Percentiles rank a stretch among this genome's conserved stretches.
These are phyloP conservation scores for Eristalis tenax DNA, from an alignment of 2,888 invertebrate genomes.

Conservation along the genomic window DNA sequence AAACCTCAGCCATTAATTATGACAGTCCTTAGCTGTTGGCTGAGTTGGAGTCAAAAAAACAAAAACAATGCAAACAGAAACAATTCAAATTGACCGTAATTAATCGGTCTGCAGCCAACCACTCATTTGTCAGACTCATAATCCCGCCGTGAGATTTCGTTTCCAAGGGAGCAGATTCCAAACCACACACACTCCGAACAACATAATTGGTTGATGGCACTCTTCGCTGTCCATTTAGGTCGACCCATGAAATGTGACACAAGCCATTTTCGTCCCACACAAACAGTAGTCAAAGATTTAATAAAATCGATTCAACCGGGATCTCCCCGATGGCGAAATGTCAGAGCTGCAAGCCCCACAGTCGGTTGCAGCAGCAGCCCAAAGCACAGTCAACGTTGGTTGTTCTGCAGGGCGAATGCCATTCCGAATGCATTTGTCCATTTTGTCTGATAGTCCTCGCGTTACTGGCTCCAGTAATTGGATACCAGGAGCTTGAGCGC, in stretches of 20 bases:
- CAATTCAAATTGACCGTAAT: neutral
- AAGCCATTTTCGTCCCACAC: constrained; percentile 3
- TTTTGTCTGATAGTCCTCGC: constrained; percentile 4
- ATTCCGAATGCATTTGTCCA: constrained; percentile 13
- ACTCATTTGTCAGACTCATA: constrained; percentile 12
- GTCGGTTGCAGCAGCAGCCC: neutral
- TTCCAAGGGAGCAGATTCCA: neutral
- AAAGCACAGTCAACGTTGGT: neutral
- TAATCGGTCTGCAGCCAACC: constrained; percentile 17
- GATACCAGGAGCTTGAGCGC: neutral
- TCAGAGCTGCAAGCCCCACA: neutral
- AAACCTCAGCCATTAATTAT: constrained; percentile 7
- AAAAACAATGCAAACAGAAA: neutral
- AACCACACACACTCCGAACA: neutral
- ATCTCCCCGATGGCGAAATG: neutral
- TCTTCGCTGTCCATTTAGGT: neutral
- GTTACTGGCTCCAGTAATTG: constrained; percentile 29
- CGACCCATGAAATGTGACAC: constrained; percentile 4
- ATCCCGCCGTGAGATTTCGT: neutral
- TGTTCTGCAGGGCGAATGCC: neutral
- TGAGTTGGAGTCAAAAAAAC: neutral
- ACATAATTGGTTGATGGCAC: constrained; percentile 28
- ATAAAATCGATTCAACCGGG: constrained; percentile 7
- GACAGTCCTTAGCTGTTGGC: neutral
- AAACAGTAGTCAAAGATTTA: neutral